Evolutionary conservation across 1,140 invertebrate species (phyloP).

Genomic region (Zeugodacus cucurbitae): DNA sequence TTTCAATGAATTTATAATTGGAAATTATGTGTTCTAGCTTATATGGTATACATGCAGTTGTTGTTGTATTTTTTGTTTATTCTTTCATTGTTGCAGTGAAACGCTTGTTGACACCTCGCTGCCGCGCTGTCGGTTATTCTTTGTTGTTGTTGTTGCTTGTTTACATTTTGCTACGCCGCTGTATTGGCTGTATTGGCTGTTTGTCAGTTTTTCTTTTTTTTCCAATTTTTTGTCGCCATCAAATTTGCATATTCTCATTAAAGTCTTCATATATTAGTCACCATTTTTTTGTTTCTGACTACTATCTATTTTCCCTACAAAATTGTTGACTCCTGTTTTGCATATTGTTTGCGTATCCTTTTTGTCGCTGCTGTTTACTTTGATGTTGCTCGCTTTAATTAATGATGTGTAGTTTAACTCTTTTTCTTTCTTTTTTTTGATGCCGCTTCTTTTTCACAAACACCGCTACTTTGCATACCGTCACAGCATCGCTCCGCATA

Average conservation of each 20-base stretch:
- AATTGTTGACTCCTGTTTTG: constrained; percentile 42
- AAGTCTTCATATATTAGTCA: not conserved
- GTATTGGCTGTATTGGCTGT: not conserved
- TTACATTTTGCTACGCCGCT: constrained; percentile 17
- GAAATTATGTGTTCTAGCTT: constrained; percentile 51
- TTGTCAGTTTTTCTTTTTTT: not conserved
- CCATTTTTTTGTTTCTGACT: not conserved
- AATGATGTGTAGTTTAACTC: constrained; percentile 57
- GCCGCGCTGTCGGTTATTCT: not conserved
- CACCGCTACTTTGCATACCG: constrained; percentile 36
- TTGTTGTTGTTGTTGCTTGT: constrained; percentile 42
- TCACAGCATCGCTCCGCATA: not conserved
- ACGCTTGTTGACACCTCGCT: constrained; percentile 38
- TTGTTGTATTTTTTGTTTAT: not conserved
- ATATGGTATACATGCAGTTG: not conserved
- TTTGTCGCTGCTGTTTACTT: constrained; percentile 34
- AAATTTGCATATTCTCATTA: constrained; percentile 37
- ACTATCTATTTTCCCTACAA: not conserved
- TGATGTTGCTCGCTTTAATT: constrained; percentile 55
- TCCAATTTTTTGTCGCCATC: not conserved
- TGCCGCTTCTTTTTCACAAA: constrained; percentile 45
- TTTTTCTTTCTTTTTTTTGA: constrained; percentile 1
- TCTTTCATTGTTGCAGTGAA: not conserved
- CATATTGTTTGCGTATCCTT: constrained; percentile 27
- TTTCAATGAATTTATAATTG: constrained; percentile 66